A percentile compares a stretch with the other conserved stretches of the same genome.
Conservation (phyloP, 2,888 invertebrate genomes). For the Heteropelma amictum region DNA sequence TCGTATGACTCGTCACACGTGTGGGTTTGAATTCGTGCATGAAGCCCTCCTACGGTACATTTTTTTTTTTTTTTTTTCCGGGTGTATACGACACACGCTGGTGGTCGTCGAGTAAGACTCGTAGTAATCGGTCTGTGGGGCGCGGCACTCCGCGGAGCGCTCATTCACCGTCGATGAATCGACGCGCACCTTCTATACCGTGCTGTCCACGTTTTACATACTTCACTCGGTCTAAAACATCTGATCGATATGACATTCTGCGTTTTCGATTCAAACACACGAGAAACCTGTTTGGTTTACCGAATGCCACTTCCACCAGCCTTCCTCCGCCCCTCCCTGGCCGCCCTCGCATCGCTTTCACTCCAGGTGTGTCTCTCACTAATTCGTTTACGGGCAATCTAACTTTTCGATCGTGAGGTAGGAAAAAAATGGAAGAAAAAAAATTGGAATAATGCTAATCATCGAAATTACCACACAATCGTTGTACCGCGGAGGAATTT, state of each 20-base stretch:
- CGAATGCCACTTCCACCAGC: no score
- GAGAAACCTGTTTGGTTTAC: no score
- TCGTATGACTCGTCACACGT: conserved; percentile 26
- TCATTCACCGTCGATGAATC: conserved; percentile 50
- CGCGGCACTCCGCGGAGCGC: conserved; percentile 33
- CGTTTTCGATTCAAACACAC: conserved; percentile 6
- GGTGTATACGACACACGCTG: not conserved
- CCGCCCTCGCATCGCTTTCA: conserved; percentile 19
- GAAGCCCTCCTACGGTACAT: conserved; percentile 12
- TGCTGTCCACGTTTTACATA: not conserved
- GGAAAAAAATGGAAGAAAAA: no score
- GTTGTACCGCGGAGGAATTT: no score
- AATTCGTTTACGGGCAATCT: no score
- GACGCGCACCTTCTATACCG: not conserved
- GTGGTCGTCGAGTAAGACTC: conserved; percentile 19
- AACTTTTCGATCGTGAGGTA: no score
- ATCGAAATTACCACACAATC: no score
- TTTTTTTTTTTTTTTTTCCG: not conserved
- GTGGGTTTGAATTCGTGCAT: conserved; percentile 33
- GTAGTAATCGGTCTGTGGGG: conserved; percentile 47
- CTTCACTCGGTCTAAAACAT: not conserved
- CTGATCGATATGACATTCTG: conserved; percentile 53
- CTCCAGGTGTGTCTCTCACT: no score
- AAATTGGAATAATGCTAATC: no score
- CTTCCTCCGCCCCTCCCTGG: not conserved